These are phyloP conservation scores for Thalassophryne amazonica DNA, from an alignment of 2,797 vertebrate species.

Conservation along the genomic window DNA sequence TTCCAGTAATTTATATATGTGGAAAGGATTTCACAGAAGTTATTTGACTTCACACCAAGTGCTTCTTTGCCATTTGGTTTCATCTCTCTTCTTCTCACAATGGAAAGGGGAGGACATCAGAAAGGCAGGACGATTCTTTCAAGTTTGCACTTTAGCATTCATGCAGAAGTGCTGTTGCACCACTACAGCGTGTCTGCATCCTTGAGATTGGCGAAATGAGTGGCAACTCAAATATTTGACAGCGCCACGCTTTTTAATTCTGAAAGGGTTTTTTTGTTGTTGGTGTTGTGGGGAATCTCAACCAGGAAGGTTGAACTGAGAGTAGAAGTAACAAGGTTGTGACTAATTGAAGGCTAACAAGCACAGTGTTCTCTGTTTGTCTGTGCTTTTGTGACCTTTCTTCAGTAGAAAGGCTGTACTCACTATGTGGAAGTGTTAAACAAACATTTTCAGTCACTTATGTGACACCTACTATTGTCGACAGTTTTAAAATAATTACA, in stretches of 20 bases:
- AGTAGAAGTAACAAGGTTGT: slow-evolving; percentile 16
- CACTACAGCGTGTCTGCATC: slow-evolving; percentile 68
- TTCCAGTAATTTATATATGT: slow-evolving; percentile 28
- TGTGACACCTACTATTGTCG: slow-evolving; percentile 18
- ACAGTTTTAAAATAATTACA: no score
- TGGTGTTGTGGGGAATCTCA: slow-evolving; percentile 29
- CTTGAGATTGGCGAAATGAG: slow-evolving; percentile 72
- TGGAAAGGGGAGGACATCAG: slow-evolving; percentile 46
- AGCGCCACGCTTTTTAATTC: slow-evolving; percentile 58
- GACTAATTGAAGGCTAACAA: slow-evolving; percentile 42
- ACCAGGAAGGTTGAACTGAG: slow-evolving; percentile 28
- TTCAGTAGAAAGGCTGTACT: background rate
- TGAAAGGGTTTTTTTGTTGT: slow-evolving; percentile 8
- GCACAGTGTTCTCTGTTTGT: slow-evolving; percentile 24
- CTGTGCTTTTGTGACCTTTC: slow-evolving; percentile 4
- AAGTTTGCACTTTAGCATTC: slow-evolving; percentile 70
- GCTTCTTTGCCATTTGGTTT: slow-evolving; percentile 32
- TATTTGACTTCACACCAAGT: slow-evolving; percentile 55
- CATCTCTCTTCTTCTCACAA: slow-evolving; percentile 55
- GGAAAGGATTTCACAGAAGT: slow-evolving; percentile 35
- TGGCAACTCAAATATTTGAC: slow-evolving; percentile 38
- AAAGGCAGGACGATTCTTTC: slow-evolving; percentile 59
- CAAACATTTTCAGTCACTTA: background rate
- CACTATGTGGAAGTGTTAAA: slow-evolving; percentile 6
- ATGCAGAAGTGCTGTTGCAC: slow-evolving; percentile 57